phyloP scores from a whole-genome alignment of 2,113 vertebrate species.

The Sebastes fasciatus region DNA sequence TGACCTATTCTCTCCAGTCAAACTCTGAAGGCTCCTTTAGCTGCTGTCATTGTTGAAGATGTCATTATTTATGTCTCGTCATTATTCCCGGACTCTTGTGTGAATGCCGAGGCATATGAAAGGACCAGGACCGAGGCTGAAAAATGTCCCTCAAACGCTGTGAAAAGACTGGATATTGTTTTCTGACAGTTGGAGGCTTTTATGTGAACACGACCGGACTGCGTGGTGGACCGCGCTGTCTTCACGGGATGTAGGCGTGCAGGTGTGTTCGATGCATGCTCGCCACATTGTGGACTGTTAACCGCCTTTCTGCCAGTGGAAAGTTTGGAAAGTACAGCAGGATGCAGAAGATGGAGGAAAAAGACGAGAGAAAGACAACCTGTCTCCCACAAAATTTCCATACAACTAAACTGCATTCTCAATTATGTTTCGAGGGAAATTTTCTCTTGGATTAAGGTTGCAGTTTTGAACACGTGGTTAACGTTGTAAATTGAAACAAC shows the following conservation, averaged over 20 bases:
- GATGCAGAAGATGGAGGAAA: not conserved
- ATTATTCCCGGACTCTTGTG: constrained; percentile 40
- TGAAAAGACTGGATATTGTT: constrained; percentile 38
- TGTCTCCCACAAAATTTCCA: too few species aligned
- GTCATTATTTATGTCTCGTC: constrained; percentile 55
- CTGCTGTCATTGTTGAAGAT: constrained; percentile 62
- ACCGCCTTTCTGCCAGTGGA: constrained; percentile 1
- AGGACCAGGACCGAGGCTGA: constrained; percentile 15
- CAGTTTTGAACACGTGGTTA: too few species aligned
- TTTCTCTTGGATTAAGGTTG: too few species aligned
- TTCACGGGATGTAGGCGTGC: constrained; percentile 4
- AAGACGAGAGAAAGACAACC: not conserved
- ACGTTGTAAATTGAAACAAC: too few species aligned
- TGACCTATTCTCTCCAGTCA: constrained; percentile 54
- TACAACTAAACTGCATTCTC: too few species aligned
- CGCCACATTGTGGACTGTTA: not conserved
- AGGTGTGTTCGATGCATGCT: constrained; percentile 6
- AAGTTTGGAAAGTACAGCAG: constrained; percentile 19
- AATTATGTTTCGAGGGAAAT: too few species aligned
- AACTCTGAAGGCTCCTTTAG: constrained; percentile 56
- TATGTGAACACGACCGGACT: constrained; percentile 40
- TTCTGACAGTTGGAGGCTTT: constrained; percentile 22
- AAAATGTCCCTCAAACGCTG: constrained; percentile 22
- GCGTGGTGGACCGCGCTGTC: constrained; percentile 30
- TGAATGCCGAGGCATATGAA: constrained; percentile 42